Percentiles rank a stretch among this genome's conserved stretches.
Evolutionary conservation across 1,140 invertebrate genomes (phyloP).

Genomic region (Leguminivora glycinivorella): DNA sequence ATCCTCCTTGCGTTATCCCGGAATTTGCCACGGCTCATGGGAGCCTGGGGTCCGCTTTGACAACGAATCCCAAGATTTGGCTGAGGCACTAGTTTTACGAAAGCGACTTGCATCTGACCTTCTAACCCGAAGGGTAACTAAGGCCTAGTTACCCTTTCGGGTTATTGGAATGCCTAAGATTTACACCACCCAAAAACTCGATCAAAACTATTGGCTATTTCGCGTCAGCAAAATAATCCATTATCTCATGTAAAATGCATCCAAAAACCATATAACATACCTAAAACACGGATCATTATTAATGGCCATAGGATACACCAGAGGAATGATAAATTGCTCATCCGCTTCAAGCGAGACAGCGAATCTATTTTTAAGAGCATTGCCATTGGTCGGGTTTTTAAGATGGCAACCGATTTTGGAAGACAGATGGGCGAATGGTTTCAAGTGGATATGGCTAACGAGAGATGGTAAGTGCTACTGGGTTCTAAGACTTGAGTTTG

Average conservation of each 20-base stretch:
- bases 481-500: slow-evolving; percentile 36
- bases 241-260: slow-evolving; percentile 29
- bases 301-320: slow-evolving; percentile 47
- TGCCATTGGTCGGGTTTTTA: slow-evolving; percentile 63
- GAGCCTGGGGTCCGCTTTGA: too few species aligned
- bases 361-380: slow-evolving; percentile 68
- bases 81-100: too few species aligned
- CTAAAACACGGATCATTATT: slow-evolving; percentile 29
- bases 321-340: slow-evolving; percentile 65
- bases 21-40: too few species aligned
- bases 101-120: too few species aligned
- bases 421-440: slow-evolving; percentile 62
- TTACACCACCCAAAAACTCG: too few species aligned
- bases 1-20: too few species aligned
- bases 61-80: too few species aligned
- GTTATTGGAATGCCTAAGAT: too few species aligned
- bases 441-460: slow-evolving; percentile 50
- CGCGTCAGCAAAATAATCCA: too few species aligned
- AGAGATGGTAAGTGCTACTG: slow-evolving; percentile 53
- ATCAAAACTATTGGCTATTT: too few species aligned
- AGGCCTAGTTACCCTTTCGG: too few species aligned
- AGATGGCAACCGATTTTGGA: slow-evolving; percentile 66
- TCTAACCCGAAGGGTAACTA: too few species aligned
- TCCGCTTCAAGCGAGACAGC: slow-evolving; percentile 49
- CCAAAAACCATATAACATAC: background rate